phyloP scores from a whole-genome alignment of 2,888 invertebrate species.

The Hyppa rectilinea region DNA sequence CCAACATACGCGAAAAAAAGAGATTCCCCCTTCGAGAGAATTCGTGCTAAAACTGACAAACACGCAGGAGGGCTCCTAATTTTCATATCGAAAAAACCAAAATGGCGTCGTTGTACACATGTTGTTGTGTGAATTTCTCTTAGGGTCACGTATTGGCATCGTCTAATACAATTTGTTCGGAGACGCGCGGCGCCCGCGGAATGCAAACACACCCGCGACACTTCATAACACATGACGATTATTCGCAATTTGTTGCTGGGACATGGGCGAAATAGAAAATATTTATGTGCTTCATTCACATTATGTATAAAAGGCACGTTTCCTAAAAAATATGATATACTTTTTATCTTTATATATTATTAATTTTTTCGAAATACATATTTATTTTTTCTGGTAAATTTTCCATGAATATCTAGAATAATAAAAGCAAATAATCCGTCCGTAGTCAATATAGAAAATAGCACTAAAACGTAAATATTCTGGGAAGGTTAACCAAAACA shows the following conservation, averaged over 20 bases:
- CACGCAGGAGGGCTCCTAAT: constrained; percentile 74
- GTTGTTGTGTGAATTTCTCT: constrained; percentile 79
- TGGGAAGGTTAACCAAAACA: constrained; percentile 3
- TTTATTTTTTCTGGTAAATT: background rate
- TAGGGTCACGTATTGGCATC: constrained; percentile 87
- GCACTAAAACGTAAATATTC: constrained; percentile 2
- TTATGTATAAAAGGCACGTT: constrained; percentile 45
- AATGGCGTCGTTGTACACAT: constrained; percentile 78
- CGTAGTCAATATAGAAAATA: constrained; percentile 13
- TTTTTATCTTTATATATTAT: constrained; percentile 10
- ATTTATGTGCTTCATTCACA: constrained; percentile 48
- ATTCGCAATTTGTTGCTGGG: constrained; percentile 77
- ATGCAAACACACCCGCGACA: constrained; percentile 82
- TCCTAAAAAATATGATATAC: constrained; percentile 31
- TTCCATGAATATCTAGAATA: background rate
- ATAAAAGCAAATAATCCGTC: background rate
- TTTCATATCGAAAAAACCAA: constrained; percentile 80
- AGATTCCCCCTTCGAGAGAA: constrained; percentile 65
- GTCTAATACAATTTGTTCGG: constrained; percentile 88
- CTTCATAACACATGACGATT: constrained; percentile 85
- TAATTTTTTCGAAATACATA: background rate
- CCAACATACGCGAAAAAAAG: constrained; percentile 61
- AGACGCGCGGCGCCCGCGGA: constrained; percentile 81
- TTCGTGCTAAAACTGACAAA: constrained; percentile 73
- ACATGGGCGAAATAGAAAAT: constrained; percentile 71